Conservation (phyloP, 2,797 vertebrate genomes). For the Galaxias olidus region DNA sequence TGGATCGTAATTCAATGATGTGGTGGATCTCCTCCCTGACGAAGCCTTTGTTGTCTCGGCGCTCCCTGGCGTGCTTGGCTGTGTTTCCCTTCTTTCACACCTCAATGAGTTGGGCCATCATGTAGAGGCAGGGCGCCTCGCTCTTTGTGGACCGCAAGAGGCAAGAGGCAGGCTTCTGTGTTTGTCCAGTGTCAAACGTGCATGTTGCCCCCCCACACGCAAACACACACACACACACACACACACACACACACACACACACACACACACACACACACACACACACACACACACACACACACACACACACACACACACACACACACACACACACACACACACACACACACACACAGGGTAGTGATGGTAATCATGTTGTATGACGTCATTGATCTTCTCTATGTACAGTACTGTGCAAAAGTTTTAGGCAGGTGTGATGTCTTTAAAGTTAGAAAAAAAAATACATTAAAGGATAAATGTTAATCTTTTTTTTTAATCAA, state of each 20-base stretch:
- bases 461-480: too few species aligned
- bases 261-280: not conserved
- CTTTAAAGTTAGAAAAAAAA: too few species aligned
- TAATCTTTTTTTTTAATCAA: too few species aligned
- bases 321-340: too few species aligned
- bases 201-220: not conserved
- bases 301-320: too few species aligned
- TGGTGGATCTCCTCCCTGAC: slow-evolving; percentile 41
- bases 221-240: slow-evolving; percentile 10
- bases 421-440: too few species aligned
- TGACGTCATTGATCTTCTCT: too few species aligned
- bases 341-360: not conserved
- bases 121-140: slow-evolving; percentile 16
- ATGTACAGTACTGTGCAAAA: too few species aligned
- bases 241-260: slow-evolving; percentile 1
- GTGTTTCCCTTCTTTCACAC: slow-evolving; percentile 28
- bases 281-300: not conserved
- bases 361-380: too few species aligned
- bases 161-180: not conserved
- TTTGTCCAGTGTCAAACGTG: not conserved
- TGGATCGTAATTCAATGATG: slow-evolving; percentile 55
- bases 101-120: slow-evolving; percentile 31
- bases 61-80: slow-evolving; percentile 31
- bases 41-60: slow-evolving; percentile 61
- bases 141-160: not conserved